These are phyloP conservation scores for Rhinolophus sinicus DNA, from an alignment of 2,113 vertebrate species.

Conservation along the genomic window DNA sequence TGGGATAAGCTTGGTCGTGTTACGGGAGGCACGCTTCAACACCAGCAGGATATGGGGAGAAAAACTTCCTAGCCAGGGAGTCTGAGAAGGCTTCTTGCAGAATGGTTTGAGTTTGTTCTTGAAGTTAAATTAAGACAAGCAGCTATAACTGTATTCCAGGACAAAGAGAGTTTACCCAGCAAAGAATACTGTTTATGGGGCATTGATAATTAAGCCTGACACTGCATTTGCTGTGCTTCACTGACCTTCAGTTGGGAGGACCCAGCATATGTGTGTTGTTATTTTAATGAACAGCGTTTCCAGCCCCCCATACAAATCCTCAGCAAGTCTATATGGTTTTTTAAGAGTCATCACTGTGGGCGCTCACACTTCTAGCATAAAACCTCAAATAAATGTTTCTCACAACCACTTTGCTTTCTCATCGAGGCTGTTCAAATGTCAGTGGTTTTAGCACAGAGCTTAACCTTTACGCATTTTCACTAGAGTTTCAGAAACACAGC, in stretches of 20 bases:
- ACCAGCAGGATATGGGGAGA: not conserved
- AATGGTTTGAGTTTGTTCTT: not conserved
- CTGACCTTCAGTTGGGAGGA: not conserved
- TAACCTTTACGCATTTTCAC: conserved; percentile 81
- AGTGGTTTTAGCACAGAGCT: conserved; percentile 82
- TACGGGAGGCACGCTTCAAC: too few relatives aligned
- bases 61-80: not conserved
- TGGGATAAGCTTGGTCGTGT: accelerated
- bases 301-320: not conserved
- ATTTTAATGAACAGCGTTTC: conserved; percentile 61
- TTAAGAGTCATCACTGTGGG: conserved; percentile 63
- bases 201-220: conserved; percentile 65
- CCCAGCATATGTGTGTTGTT: conserved; percentile 19
- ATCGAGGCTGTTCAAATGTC: conserved; percentile 83
- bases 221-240: conserved; percentile 29
- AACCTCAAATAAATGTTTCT: conserved; percentile 70
- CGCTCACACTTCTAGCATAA: conserved; percentile 76
- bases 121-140: conserved; percentile 32
- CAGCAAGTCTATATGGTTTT: conserved; percentile 1
- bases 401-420: conserved; percentile 75
- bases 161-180: conserved; percentile 43
- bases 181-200: conserved; percentile 60
- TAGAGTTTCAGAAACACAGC: conserved; percentile 69
- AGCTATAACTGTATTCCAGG: not conserved
- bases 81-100: not conserved